Evolutionary conservation across 1,140 invertebrate genomes (phyloP), one percentile per base, ranked within the genome.

Genomic region (Bombus haemorrhoidalis): DNA sequence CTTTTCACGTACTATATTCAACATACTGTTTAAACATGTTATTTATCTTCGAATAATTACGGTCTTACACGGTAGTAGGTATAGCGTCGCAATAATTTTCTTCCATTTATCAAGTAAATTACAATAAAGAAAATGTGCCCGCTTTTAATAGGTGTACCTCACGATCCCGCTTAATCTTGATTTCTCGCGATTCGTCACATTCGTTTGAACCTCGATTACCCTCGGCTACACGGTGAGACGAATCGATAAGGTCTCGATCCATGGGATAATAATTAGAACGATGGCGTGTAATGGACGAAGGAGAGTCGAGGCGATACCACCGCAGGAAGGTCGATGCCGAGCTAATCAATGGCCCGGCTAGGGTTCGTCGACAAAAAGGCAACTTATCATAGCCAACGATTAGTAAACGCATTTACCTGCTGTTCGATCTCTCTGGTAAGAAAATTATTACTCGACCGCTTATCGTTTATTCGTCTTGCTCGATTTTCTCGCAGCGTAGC

Each of bases 221-320:
- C 66, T 37, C 25, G 18, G 41, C 79, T 66, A 22, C 88, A 13
- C 73, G 18, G 81, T 39, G 74, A 79, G 71, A 81, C 73, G 69
- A 62, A 86, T 82, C 87, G 83, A 80, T 37, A 39, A 53, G 77
- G 43, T 73, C 83, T 62, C 83, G 87, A 81, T 86, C 81, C 75
- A 80, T 80, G 32, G 86, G 78, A 89, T 86, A 86, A 86, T 89
- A 89, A 89, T 89, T 89, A 89, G 81, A 86, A 68, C 89, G 86
- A 87, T 82, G 87, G 87, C 72, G 53, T 81, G 83, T 89, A 89
- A 89, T 86, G 74, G 75, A 62, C 78, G 87, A 83, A 86, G 68
- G 78, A 75, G 75, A 88, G 69, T 71, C 32, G 87, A 69, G n/a
- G 25, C 77, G 75, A 79, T 80, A 53, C 80, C 32, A 80, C 68